A percentile compares a stretch with the other conserved stretches of the same genome.
These are phyloP conservation scores for Crotalus horridus DNA, from an alignment of 2,113 vertebrate species.

Conservation along the genomic window DNA sequence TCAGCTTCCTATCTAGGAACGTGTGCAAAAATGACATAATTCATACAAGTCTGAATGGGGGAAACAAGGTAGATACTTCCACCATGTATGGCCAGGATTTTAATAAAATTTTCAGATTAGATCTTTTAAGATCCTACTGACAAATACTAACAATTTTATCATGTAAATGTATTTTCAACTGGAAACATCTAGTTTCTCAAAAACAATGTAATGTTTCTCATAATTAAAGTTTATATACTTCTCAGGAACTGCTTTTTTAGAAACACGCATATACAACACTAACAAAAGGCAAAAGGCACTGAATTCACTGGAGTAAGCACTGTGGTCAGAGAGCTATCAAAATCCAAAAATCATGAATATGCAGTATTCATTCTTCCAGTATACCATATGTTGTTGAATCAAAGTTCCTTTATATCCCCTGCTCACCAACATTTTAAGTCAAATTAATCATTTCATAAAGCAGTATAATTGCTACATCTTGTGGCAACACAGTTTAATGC, in stretches of 20 bases:
- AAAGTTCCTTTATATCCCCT: slow-evolving; percentile 60
- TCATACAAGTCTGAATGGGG: slow-evolving; percentile 58
- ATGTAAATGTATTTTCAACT: neutral
- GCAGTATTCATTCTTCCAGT: slow-evolving; percentile 25
- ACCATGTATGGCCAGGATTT: slow-evolving; percentile 37
- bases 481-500: slow-evolving; percentile 67
- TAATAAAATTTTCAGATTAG: slow-evolving; percentile 1
- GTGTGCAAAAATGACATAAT: slow-evolving; percentile 74
- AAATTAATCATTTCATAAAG: slow-evolving; percentile 51
- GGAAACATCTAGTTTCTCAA: slow-evolving; percentile 21
- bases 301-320: slow-evolving; percentile 45
- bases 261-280: slow-evolving; percentile 16
- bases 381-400: slow-evolving; percentile 32
- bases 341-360: slow-evolving; percentile 46
- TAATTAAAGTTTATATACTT: slow-evolving; percentile 44
- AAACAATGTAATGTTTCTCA: slow-evolving; percentile 17
- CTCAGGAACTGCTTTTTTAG: slow-evolving; percentile 23
- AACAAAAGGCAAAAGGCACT: slow-evolving; percentile 31
- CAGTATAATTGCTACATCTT: slow-evolving; percentile 78
- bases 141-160: neutral
- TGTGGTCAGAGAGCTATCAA: slow-evolving; percentile 6
- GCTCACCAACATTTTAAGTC: slow-evolving; percentile 59
- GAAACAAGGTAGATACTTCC: slow-evolving; percentile 51
- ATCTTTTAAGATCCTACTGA: slow-evolving; percentile 2
- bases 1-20: slow-evolving; percentile 71